Evolutionary conservation across 1,140 invertebrate genomes (phyloP), one percentile per base, ranked within the genome.

Genomic region (Drosophila nikananu): DNA sequence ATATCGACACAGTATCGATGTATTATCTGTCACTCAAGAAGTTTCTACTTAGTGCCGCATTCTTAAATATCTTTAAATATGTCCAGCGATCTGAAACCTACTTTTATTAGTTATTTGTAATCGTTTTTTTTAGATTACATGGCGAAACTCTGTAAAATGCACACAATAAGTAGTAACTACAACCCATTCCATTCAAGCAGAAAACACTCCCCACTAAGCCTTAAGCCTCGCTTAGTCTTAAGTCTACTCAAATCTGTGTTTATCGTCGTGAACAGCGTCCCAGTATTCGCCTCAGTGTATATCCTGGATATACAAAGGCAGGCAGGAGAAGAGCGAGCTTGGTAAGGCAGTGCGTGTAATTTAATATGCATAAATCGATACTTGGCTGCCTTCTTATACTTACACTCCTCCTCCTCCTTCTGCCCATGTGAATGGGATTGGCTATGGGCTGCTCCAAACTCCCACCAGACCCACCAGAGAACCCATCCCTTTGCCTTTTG

Each of bases 361-460:
- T 86, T 86, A 86, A 86, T 86, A 86, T 86, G 80, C 83, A 86
- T 87, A 86, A 86, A 86, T 86, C 83, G 83, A 86, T 86, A 87
- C 82, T 63, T 49, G 59, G 37, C 49, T 30, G 54, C 52, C 54
- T n/a, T 41, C 59, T 51, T 64, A 68, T 67, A 35, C 42, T 41
- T 13, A 12, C 32, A 8, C 44, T 23, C 21, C 32, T 12, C 19
- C 37, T 30, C 3, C 44, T 23, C 21, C 32, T 12, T 17, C 37
- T 30, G 5, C 15, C 65, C 17, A 68, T 71, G 67, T 71, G 67
- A 68, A 71, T 55, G 64, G 49, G 49, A 74, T 75, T 74, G 58
- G 72, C 58, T 74, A 41, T 48, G 41, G 49, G 41, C 39, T 42
- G 41, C 57, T 30, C 21, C 7, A 19, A 19, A 5, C 23, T 23